These are phyloP conservation scores for Pseudomyrmex flavicornis DNA, from an alignment of 1,140 invertebrate species.

Conservation along the genomic window DNA sequence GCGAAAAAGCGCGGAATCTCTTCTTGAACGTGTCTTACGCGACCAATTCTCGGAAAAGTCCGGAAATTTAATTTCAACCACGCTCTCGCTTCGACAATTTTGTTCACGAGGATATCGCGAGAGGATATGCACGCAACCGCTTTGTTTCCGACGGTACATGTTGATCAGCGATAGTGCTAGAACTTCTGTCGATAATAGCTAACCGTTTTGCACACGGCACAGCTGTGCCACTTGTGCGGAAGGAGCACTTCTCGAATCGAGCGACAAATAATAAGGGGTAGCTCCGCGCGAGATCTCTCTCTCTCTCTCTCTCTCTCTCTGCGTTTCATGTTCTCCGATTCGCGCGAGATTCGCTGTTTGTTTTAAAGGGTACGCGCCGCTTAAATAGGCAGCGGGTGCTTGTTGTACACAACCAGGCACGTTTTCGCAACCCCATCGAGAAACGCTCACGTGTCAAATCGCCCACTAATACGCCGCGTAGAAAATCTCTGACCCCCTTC, in stretches of 20 bases:
- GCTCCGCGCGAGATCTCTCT: slow-evolving; percentile 60
- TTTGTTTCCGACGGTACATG: slow-evolving; percentile 30
- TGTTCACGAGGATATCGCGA: neutral
- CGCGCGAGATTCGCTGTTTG: slow-evolving; percentile 76
- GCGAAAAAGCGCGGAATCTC: too few species aligned
- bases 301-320: slow-evolving; percentile 46
- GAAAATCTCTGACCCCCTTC: slow-evolving; percentile 34
- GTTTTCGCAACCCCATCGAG: slow-evolving; percentile 64
- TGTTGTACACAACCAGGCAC: slow-evolving; percentile 72
- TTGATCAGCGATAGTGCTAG: slow-evolving; percentile 11
- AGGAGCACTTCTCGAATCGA: slow-evolving; percentile 65
- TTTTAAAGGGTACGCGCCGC: slow-evolving; percentile 81
- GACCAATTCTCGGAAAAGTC: neutral
- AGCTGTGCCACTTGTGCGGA: slow-evolving; percentile 74
- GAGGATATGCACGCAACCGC: neutral
- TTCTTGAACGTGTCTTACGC: too few species aligned
- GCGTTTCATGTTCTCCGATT: slow-evolving; percentile 37
- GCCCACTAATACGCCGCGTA: slow-evolving; percentile 73
- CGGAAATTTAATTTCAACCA: neutral
- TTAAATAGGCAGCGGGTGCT: slow-evolving; percentile 81
- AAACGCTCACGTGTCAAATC: slow-evolving; percentile 64
- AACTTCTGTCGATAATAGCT: slow-evolving; percentile 65
- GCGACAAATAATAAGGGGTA: slow-evolving; percentile 53
- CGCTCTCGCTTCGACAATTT: neutral
- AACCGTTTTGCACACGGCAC: slow-evolving; percentile 66